A percentile compares a stretch with the other conserved stretches of the same genome.
These are phyloP conservation scores for Acronicta leporina DNA, from an alignment of 2,888 invertebrate genomes.

Conservation along the genomic window DNA sequence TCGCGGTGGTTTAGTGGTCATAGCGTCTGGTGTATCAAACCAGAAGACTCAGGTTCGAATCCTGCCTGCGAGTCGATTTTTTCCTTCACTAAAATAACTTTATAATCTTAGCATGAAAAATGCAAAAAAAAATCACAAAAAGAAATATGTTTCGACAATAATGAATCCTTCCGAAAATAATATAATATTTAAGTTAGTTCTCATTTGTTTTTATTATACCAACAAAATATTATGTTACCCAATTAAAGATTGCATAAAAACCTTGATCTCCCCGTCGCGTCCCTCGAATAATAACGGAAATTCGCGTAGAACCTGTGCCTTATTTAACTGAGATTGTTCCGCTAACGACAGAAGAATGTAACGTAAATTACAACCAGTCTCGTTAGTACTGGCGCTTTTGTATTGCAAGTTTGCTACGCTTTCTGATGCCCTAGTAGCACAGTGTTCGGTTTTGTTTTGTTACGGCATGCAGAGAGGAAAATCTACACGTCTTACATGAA, in stretches of 20 bases:
- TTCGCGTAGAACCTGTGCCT: slow-evolving; percentile 67
- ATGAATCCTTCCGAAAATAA: no score
- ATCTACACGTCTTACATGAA: not conserved
- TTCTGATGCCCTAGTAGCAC: slow-evolving; percentile 57
- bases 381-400: slow-evolving; percentile 70
- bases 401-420: slow-evolving; percentile 52
- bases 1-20: no score
- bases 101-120: no score
- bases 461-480: slow-evolving; percentile 14
- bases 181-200: no score
- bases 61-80: no score
- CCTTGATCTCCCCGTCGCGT: slow-evolving; percentile 33
- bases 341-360: slow-evolving; percentile 79
- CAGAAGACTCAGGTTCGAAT: no score
- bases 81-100: no score
- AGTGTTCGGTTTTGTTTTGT: slow-evolving; percentile 53
- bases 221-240: slow-evolving; percentile 33
- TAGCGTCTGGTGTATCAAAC: no score
- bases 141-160: no score
- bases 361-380: slow-evolving; percentile 80
- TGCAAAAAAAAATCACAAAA: no score
- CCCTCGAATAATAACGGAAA: slow-evolving; percentile 61
- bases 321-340: slow-evolving; percentile 82
- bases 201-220: slow-evolving; percentile 17
- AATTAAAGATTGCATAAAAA: slow-evolving; percentile 30